Base-by-base conservation (phyloP, 2,888 invertebrate species). In the Rambutsinella grinnellia region DNA sequence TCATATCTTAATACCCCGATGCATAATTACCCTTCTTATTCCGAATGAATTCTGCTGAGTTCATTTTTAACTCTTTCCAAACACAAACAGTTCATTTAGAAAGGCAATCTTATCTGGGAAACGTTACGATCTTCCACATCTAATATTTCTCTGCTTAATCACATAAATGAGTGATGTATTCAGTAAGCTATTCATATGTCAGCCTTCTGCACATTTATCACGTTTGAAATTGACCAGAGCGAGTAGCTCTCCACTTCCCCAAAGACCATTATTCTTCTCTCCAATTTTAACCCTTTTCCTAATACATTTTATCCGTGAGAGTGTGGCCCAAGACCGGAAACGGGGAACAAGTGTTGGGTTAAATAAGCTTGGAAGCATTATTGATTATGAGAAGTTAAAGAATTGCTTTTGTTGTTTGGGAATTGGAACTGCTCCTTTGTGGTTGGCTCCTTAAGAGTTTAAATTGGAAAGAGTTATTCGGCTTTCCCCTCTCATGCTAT, bases 121-220 rank as follows among this genome's bases (percentile, higher is more conserved):
- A 19, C 67, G 49, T 57, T 67, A 47, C 44, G 19, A n/a, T 44
- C n/a, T 36, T 44, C 44, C 44, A n/a, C 26, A 3, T 23, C 5
- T 57, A 17, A 10, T 23, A 27, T 57, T 54, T 58, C 58, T 58
- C 27, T 49, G 60, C 57, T 58, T 75, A 75, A 75, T 75, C 75
- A 75, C 67, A 51, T 67, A 67, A 67, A 75, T 75, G 75, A 75
- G 67, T 75, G 75, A 75, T 75, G 75, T 75, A 61, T 67, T 75
- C 56, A 61, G 70, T 62, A 27, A 21, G 62, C 54, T 44, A 67
- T 75, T 56, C 51, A 62, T 62, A 62, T 68, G 75, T 75, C 75
- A 75, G 53, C 53, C 67, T 61, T 60, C 61, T 17, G 13, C 62
- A 46, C 67, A 68, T 68, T 75, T 75, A 75, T 75, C 75, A 75